Evolutionary conservation across 2,797 vertebrate genomes (phyloP), one percentile per base, ranked within the genome.

Genomic region (Leptatherina wallacei): DNA sequence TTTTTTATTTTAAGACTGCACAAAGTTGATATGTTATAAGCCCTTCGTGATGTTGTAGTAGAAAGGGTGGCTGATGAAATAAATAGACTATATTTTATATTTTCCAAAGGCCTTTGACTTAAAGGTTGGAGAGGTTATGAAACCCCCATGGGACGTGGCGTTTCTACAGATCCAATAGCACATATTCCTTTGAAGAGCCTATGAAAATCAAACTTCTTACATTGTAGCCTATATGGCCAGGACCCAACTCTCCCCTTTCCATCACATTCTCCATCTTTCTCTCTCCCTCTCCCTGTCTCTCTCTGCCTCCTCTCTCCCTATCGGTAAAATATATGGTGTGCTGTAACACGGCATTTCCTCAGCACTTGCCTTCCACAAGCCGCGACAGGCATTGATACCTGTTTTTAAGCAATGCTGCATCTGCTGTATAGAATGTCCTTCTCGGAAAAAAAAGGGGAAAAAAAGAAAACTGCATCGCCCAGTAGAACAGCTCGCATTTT

Each of bases 51-150:
- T 77, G 81, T 35, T 68, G 71, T 27, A 13, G 61, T 52, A 49
- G 38, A 38, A 66, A 67, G 49, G 69, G 65, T 71, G 74, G 69
- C 64, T 73, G 81, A 72, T 85, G 69, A 75, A 79, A 80, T 78
- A 73, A 68, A 80, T 60, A 78, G 69, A 60, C 35, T 68, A 61
- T 73, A 77, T 85, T 81, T 82, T 71, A 70, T 77, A 71, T 82
- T 84, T 80, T 88, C 59, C 66, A 79, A 58, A 77, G 75, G 85
- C 82, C 80, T 86, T 78, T 80, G 83, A 75, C 86, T 83, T 85
- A 85, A 80, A 88, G 82, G 85, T 89, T 87, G 73, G 71, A 75
- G 65, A 79, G 88, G 88, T 82, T 89, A 86, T 73, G 88, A 64
- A 83, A 71, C 71, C 77, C 85, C 59, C 82, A 63, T 73, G 85